Conservation (phyloP, 1,140 invertebrate species). For the Sarcophaga bullata region DNA sequence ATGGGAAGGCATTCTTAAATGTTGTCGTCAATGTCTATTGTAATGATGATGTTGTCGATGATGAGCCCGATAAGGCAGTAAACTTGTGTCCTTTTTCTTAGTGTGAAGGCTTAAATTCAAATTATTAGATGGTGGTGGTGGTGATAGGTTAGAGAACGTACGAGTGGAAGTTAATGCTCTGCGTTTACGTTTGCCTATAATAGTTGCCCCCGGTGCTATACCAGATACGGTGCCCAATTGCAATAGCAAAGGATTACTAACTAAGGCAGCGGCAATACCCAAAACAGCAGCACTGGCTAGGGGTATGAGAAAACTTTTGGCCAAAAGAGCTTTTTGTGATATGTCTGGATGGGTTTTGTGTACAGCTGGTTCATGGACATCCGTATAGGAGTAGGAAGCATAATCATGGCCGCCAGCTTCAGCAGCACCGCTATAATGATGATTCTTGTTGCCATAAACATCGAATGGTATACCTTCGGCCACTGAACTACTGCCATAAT, state of each 20-base stretch:
- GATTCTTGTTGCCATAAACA: constrained; percentile 52
- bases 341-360: constrained; percentile 55
- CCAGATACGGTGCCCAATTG: constrained; percentile 76
- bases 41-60: constrained; percentile 16
- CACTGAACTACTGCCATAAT: constrained; percentile 49
- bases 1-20: no score
- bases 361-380: constrained; percentile 51
- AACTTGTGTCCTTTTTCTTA: neutral
- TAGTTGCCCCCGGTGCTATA: constrained; percentile 66
- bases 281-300: constrained; percentile 81
- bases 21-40: no score
- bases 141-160: neutral
- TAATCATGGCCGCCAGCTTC: constrained; percentile 52
- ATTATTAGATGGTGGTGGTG: constrained; percentile 1
- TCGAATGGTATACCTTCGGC: constrained; percentile 57
- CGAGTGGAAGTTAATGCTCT: constrained; percentile 45
- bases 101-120: neutral
- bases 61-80: constrained; percentile 43
- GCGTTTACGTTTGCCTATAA: constrained; percentile 64
- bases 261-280: constrained; percentile 80
- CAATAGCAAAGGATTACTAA: constrained; percentile 79
- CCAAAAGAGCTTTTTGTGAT: constrained; percentile 56
- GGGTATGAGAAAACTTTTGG: constrained; percentile 75
- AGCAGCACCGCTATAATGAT: constrained; percentile 47
- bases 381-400: constrained; percentile 49